These are phyloP conservation scores for Psephotus haematonotus DNA, from an alignment of 2,113 vertebrate species.

Conservation along the genomic window DNA sequence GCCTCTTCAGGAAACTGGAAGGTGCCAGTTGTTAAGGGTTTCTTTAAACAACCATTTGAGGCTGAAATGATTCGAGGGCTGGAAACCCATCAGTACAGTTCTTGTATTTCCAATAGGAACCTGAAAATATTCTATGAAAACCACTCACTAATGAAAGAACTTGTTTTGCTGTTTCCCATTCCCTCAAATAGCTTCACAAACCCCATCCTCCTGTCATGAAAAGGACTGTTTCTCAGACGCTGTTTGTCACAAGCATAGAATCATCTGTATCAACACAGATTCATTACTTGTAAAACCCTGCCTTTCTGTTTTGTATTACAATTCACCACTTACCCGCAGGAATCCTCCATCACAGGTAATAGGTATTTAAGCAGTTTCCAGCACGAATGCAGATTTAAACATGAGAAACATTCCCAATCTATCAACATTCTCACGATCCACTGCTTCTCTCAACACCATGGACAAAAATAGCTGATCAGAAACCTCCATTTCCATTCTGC, in stretches of 20 bases:
- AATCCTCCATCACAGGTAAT: not conserved
- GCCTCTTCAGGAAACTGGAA: not conserved
- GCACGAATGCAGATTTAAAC: not conserved
- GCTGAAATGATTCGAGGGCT: not conserved
- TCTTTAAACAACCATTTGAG: not conserved
- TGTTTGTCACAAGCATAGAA: not conserved
- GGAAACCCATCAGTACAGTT: not conserved
- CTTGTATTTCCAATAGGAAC: not conserved
- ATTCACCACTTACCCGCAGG: not conserved
- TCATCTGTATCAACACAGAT: not conserved
- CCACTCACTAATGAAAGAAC: not conserved
- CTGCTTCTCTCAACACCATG: not conserved
- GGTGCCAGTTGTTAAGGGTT: not conserved
- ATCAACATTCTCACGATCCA: not conserved
- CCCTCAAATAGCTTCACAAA: not conserved
- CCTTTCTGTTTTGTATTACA: not conserved
- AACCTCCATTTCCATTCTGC: not conserved
- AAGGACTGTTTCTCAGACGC: not conserved
- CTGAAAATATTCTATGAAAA: not conserved
- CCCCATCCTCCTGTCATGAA: not conserved
- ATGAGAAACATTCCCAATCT: not conserved
- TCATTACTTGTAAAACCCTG: not conserved
- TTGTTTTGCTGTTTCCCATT: not conserved
- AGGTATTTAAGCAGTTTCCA: slow-evolving; percentile 11
- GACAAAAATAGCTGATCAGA: not conserved